Evolutionary conservation across 2,797 vertebrate species (phyloP).

Genomic region (Gorsachius magnificus): DNA sequence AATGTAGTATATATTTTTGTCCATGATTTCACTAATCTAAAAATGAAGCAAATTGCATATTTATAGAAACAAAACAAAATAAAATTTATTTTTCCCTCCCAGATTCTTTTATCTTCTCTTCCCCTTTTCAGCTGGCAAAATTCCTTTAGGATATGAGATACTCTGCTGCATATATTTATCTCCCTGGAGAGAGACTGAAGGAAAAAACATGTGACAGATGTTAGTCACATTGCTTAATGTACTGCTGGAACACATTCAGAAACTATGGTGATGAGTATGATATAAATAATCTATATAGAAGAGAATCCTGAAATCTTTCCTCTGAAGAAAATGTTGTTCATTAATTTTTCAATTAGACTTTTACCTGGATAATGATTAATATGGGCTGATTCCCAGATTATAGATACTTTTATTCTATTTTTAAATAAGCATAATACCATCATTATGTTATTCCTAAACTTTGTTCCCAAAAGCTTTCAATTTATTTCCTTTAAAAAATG

Average conservation of each 20-base stretch:
- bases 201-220: slow-evolving; percentile 38
- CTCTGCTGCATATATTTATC: not conserved
- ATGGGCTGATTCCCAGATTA: not conserved
- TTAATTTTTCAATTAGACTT: slow-evolving; percentile 38
- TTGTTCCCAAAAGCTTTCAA: not conserved
- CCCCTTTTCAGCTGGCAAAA: not conserved
- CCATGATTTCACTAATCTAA: not conserved
- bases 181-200: not conserved
- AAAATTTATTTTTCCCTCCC: not conserved
- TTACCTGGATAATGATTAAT: not conserved
- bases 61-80: not conserved
- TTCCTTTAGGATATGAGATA: not conserved
- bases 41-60: not conserved
- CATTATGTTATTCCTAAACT: not conserved
- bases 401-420: not conserved
- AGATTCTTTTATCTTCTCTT: not conserved
- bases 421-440: not conserved
- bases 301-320: not conserved
- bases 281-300: slow-evolving; percentile 39
- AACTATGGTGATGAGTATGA: slow-evolving; percentile 15
- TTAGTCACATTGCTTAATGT: slow-evolving; percentile 42
- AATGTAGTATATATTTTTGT: not conserved
- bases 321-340: not conserved
- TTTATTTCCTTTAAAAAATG: not conserved
- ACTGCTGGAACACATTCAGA: slow-evolving; percentile 40